A percentile compares a stretch with the other conserved stretches of the same genome.
Evolutionary conservation across 2,113 vertebrate species (phyloP).

Genomic region (Labeo rohita): DNA sequence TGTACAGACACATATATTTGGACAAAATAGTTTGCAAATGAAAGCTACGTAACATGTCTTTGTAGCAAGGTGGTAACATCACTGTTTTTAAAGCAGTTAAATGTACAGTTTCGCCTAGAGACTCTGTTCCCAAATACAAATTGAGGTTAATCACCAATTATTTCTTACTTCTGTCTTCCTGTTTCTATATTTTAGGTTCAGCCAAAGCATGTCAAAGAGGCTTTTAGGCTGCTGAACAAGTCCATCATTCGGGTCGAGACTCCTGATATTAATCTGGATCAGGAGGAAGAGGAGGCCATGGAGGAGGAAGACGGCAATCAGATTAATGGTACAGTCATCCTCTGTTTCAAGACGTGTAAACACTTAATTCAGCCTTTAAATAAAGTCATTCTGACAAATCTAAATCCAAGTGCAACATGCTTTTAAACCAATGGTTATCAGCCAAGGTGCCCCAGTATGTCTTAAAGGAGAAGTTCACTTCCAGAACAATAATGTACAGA

Average conservation of each 20-base stretch:
- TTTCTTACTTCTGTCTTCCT: background rate
- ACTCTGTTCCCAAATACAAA: background rate
- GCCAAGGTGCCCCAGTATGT: background rate
- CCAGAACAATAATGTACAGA: too few relatives aligned
- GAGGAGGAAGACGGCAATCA: conserved; percentile 69
- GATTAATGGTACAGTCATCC: conserved; percentile 46
- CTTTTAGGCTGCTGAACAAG: conserved; percentile 96
- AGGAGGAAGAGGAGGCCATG: conserved; percentile 84
- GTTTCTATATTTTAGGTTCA: conserved; percentile 82
- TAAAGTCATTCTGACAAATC: background rate
- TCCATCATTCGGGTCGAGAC: conserved; percentile 98
- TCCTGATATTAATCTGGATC: conserved; percentile 94
- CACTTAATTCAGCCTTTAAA: background rate
- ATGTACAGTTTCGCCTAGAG: background rate
- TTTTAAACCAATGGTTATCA: background rate
- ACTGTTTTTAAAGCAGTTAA: background rate
- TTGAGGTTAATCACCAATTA: background rate
- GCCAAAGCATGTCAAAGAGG: conserved; percentile 98
- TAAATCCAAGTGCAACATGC: background rate
- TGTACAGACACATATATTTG: background rate
- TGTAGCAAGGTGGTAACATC: background rate
- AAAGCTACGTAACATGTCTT: background rate
- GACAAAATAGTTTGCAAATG: background rate
- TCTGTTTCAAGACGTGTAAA: background rate
- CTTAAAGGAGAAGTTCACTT: background rate